Evolutionary conservation across 1,140 invertebrate species (phyloP).

Genomic region (Camponotus floridanus): DNA sequence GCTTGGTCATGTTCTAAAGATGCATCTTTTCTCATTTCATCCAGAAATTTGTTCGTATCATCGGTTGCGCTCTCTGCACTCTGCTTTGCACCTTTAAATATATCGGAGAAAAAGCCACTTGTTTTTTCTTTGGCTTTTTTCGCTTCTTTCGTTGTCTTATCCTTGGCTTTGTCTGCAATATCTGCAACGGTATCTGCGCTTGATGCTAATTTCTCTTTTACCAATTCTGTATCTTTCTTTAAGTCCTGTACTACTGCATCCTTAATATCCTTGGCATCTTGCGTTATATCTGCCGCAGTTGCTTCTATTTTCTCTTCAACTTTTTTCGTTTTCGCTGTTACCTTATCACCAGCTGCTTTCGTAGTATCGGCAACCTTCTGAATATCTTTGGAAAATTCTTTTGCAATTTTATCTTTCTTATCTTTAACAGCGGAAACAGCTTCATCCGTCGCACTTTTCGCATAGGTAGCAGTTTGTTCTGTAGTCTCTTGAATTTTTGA

Average conservation of each 20-base stretch:
- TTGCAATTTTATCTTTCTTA: slow-evolving; percentile 59
- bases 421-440: slow-evolving; percentile 64
- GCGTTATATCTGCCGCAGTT: slow-evolving; percentile 15
- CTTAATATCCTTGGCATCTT: slow-evolving; percentile 58
- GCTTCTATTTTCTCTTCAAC: background rate
- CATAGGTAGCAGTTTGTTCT: slow-evolving; percentile 12
- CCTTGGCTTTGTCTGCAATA: background rate
- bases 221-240: background rate
- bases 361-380: background rate
- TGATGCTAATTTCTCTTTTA: slow-evolving; percentile 6
- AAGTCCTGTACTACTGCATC: slow-evolving; percentile 46
- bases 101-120: slow-evolving; percentile 5
- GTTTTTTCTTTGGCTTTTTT: slow-evolving; percentile 42
- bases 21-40: slow-evolving; percentile 26
- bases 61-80: slow-evolving; percentile 76
- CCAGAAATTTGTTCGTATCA: slow-evolving; percentile 69
- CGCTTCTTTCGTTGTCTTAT: slow-evolving; percentile 14
- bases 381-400: slow-evolving; percentile 62
- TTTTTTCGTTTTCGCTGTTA: background rate
- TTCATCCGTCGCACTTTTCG: slow-evolving; percentile 76
- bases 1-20: slow-evolving; percentile 42
- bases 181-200: background rate
- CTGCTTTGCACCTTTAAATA: slow-evolving; percentile 62
- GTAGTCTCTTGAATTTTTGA: background rate
- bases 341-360: slow-evolving; percentile 14